phyloP scores from a whole-genome alignment of 2,888 invertebrate genomes.

The Chydorus sphaericus region DNA sequence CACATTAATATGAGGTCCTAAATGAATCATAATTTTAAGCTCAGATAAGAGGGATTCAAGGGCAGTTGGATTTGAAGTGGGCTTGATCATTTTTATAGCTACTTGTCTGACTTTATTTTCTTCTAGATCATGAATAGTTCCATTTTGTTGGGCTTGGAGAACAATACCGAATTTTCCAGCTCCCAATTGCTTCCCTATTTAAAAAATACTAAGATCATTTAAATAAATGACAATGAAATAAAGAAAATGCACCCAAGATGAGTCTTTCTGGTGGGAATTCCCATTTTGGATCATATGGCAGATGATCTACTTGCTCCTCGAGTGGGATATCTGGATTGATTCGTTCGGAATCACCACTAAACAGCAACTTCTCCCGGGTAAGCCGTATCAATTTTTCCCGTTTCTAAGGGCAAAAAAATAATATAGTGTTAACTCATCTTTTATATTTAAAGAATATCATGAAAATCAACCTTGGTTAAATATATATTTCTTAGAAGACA shows the following conservation, averaged over 20 bases:
- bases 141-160: not conserved
- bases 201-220: not conserved
- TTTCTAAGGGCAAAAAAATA: no score
- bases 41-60: conserved; percentile 80
- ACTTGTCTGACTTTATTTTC: conserved; percentile 54
- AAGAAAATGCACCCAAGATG: not conserved
- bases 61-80: conserved; percentile 66
- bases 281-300: not conserved
- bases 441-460: no score
- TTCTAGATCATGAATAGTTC: conserved; percentile 29
- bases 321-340: no score
- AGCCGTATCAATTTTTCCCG: no score
- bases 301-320: not conserved
- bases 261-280: not conserved
- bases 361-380: no score
- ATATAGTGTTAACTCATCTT: no score
- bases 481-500: no score
- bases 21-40: conserved; percentile 86
- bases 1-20: conserved; percentile 87
- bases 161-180: not conserved
- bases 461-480: no score
- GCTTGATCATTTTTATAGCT: conserved; percentile 90
- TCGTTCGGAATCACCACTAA: no score
- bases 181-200: not conserved
- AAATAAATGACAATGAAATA: no score